Conservation (phyloP, 2,113 vertebrate genomes). For the Barbus barbus region DNA sequence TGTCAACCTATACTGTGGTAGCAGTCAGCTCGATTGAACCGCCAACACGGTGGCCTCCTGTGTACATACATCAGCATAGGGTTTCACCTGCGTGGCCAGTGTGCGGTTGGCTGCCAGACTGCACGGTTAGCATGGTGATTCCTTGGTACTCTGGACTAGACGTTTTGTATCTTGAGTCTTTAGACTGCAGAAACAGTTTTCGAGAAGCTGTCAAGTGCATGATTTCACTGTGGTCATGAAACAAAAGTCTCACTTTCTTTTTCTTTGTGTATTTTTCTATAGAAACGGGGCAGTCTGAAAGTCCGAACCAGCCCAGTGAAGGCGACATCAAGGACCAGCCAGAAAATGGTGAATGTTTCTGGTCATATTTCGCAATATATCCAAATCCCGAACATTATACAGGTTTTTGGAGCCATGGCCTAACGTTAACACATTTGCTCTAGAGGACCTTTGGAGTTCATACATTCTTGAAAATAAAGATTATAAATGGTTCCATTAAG, state of each 20-base stretch:
- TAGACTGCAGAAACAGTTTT: background rate
- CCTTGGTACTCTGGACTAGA: constrained; percentile 18
- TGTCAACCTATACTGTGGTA: constrained; percentile 22
- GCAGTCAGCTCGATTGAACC: constrained; percentile 10
- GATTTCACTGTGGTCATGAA: background rate
- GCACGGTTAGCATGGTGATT: constrained; percentile 27
- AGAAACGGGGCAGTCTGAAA: constrained; percentile 96
- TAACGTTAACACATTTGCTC: background rate
- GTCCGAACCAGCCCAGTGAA: constrained; percentile 95
- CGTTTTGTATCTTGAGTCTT: background rate
- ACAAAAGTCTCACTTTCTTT: constrained; percentile 1
- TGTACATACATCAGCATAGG: constrained; percentile 35
- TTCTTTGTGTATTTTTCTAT: constrained; percentile 50
- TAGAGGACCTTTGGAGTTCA: too few relatives aligned
- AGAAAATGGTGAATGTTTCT: constrained; percentile 90
- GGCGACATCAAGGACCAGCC: constrained; percentile 98
- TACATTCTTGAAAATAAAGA: too few relatives aligned
- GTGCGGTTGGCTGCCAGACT: background rate
- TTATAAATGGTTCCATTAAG: too few relatives aligned
- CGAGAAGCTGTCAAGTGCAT: background rate
- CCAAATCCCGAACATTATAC: background rate
- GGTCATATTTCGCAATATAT: background rate
- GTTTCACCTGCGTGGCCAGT: constrained; percentile 41
- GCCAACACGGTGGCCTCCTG: constrained; percentile 22
- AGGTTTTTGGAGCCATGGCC: background rate